These are phyloP conservation scores for Myanophis thanlyinensis DNA, from an alignment of 2,113 vertebrate genomes.

Conservation along the genomic window DNA sequence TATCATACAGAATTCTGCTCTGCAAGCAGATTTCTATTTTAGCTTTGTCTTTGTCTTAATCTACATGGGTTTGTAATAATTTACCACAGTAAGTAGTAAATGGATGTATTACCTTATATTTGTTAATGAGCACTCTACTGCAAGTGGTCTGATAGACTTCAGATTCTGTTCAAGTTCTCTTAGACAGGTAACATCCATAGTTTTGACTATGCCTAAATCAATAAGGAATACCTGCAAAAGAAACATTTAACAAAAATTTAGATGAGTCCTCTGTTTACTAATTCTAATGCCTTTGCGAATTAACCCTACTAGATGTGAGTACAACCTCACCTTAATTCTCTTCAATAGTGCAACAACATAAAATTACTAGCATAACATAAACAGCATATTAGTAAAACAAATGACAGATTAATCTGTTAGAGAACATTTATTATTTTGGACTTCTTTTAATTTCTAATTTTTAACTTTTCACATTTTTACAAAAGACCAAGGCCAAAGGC, in stretches of 20 bases:
- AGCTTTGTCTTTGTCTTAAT: neutral
- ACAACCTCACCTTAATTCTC: neutral
- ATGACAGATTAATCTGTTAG: neutral
- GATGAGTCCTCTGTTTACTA: neutral
- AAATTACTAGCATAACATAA: neutral
- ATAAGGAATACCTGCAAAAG: constrained; percentile 80
- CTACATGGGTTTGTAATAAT: neutral
- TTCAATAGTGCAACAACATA: neutral
- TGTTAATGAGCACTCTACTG: constrained; percentile 81
- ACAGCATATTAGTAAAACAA: neutral
- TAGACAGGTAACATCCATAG: constrained; percentile 71
- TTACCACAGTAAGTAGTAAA: neutral
- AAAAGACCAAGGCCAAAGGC: neutral
- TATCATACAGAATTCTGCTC: neutral
- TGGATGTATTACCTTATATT: constrained; percentile 79
- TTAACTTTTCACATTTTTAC: neutral
- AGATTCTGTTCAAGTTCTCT: constrained; percentile 76
- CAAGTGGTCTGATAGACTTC: constrained; percentile 64
- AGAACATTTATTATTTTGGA: neutral
- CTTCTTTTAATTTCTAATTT: neutral
- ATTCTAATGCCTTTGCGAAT: neutral
- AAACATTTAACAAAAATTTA: neutral
- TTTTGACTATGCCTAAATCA: constrained; percentile 81
- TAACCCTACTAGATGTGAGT: neutral
- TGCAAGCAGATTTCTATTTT: neutral